Conservation (phyloP, 2,888 invertebrate species). For the Dysmachus trigonus region DNA sequence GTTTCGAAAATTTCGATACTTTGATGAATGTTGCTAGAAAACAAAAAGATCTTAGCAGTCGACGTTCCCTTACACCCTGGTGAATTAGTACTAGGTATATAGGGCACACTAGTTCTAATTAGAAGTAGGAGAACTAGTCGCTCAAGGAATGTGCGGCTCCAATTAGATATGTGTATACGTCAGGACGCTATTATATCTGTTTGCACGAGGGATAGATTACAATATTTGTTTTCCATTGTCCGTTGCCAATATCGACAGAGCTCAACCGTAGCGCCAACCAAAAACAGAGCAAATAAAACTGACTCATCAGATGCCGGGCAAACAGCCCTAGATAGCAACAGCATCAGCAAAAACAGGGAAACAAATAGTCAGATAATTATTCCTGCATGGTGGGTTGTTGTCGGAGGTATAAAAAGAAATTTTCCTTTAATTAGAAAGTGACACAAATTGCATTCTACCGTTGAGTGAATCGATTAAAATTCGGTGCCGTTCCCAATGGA, state of each 20-base stretch:
- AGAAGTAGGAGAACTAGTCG: too few relatives aligned
- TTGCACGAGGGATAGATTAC: background rate
- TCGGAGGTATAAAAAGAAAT: background rate
- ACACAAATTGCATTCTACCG: conserved; percentile 10
- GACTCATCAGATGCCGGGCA: background rate
- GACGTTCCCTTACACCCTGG: too few relatives aligned
- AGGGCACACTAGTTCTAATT: too few relatives aligned
- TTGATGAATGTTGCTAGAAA: too few relatives aligned
- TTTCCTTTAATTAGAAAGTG: conserved; percentile 17
- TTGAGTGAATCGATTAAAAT: conserved; percentile 30
- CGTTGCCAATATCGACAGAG: background rate
- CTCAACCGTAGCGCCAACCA: background rate
- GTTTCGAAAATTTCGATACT: too few relatives aligned
- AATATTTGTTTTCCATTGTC: background rate
- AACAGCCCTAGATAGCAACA: background rate
- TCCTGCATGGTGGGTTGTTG: background rate
- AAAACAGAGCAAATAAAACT: background rate
- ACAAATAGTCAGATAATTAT: background rate
- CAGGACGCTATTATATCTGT: background rate
- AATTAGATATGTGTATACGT: too few relatives aligned
- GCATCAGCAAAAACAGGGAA: background rate
- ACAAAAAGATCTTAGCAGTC: too few relatives aligned
- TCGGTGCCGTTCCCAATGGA: background rate
- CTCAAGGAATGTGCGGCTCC: too few relatives aligned
- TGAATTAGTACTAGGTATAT: too few relatives aligned